Evolutionary conservation across 2,888 invertebrate genomes (phyloP).

Genomic region (Epinotia brunnichana): DNA sequence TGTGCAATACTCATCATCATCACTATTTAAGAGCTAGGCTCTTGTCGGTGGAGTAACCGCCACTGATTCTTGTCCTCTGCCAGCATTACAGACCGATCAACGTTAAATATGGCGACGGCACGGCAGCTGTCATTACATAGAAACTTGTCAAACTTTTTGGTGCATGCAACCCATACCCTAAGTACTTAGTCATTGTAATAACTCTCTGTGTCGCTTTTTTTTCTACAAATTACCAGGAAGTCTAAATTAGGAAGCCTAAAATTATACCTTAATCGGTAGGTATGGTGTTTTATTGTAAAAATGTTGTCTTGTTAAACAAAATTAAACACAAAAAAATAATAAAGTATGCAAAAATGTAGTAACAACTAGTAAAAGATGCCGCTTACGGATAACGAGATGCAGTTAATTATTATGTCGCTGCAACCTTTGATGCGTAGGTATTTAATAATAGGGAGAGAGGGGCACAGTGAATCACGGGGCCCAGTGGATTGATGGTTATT

Average conservation of each 20-base stretch:
- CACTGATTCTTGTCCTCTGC: too few relatives aligned
- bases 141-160: too few relatives aligned
- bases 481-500: too few relatives aligned
- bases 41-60: too few relatives aligned
- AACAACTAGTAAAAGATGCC: conserved; percentile 22
- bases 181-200: neutral
- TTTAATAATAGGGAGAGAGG: neutral
- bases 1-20: too few relatives aligned
- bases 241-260: conserved; percentile 29
- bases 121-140: too few relatives aligned
- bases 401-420: conserved; percentile 14
- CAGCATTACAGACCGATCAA: too few relatives aligned
- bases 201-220: neutral
- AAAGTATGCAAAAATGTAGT: conserved; percentile 18
- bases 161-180: too few relatives aligned
- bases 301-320: conserved; percentile 23
- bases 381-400: conserved; percentile 12
- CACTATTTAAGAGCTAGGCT: too few relatives aligned
- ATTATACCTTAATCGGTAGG: conserved; percentile 24
- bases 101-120: too few relatives aligned
- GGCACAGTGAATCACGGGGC: too few relatives aligned
- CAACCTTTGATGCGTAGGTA: conserved; percentile 13
- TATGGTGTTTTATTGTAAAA: neutral
- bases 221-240: conserved; percentile 16
- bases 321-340: neutral